Evolutionary conservation across 2,797 vertebrate genomes (phyloP).

Genomic region (Spinibarbus caldwelli): DNA sequence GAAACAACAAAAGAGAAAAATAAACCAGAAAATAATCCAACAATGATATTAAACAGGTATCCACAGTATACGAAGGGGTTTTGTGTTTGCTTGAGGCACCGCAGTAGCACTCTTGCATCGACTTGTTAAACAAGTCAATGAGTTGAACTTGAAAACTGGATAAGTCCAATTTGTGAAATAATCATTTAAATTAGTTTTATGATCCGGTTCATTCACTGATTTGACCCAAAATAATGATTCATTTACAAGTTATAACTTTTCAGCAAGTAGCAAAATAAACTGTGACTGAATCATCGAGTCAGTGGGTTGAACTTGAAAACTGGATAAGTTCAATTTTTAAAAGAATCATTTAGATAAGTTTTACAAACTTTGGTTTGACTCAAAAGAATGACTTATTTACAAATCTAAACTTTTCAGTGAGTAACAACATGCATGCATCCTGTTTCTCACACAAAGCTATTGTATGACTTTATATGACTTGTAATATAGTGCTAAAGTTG

Average conservation of each 20-base stretch:
- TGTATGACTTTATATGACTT: not conserved
- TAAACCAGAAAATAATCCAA: too few relatives aligned
- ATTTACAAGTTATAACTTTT: not conserved
- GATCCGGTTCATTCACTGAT: not conserved
- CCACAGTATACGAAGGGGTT: too few relatives aligned
- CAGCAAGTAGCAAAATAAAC: not conserved
- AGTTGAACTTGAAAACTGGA: slow-evolving; percentile 3
- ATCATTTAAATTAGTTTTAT: not conserved
- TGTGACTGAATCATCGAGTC: not conserved
- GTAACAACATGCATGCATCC: not conserved
- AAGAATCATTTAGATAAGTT: not conserved
- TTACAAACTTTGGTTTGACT: not conserved
- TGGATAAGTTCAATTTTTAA: too few relatives aligned
- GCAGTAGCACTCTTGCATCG: too few relatives aligned
- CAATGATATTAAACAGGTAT: too few relatives aligned
- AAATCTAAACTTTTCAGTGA: not conserved
- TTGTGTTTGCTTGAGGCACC: too few relatives aligned
- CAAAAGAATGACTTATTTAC: not conserved
- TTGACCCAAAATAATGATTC: not conserved
- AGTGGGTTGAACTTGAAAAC: not conserved
- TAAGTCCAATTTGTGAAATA: not conserved
- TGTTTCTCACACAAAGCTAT: not conserved
- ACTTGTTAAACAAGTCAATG: not conserved
- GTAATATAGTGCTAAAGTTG: not conserved
- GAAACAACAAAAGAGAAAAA: too few relatives aligned